Base-by-base conservation (phyloP, 2,113 vertebrate genomes). In the Anoura caudifer region DNA sequence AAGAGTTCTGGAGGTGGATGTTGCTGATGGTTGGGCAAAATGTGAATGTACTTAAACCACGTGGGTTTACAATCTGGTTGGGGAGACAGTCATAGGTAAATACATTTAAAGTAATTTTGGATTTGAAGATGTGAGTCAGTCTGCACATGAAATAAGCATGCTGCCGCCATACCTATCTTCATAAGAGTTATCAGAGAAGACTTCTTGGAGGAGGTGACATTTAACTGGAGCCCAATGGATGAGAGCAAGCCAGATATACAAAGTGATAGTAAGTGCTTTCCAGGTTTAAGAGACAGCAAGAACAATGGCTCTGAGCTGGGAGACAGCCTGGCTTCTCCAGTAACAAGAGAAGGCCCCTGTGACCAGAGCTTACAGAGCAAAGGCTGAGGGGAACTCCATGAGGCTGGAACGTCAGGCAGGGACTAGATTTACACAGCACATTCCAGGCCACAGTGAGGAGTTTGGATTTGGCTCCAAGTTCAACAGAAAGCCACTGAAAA, bases 201-300 rank as follows among this genome's bases (percentile, higher is more conserved):
- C 79, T 73, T 93, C 90, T 63, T 61, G 15, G 83, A 93, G 79
- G 31, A 85, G 59, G 45, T 20, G 15, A 45, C 61, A 83, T 88
- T 67, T 36, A 72, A 82, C 3, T 7, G 13, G 76, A 20, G 43
- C 16, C 77, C 87, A 45, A 73, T 36, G 38, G 88, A 67, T 59
- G 33, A 94, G 47, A 19, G 59, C 24, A 59, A 56, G 77, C 9
- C 52, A 94, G 61, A 15, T 41, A 8, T 50, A 31, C 16, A 38
- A 79, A 45, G 31, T 33, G 15, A 50, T 16, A 43, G 31, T 33
- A 69, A 41, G 61, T 59, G 38, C 65, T 45, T 50, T 73, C n/a
- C 31, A 22, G 38, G 50, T 79, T 76, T 14, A 43, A 61, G 28
- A 80, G 41, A n/a, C 5, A 33, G 61, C 7, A 56, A 80, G 56